Percentiles rank a stretch among this genome's conserved stretches.
Conservation (phyloP, 2,888 invertebrate genomes). For the Sinhomidia bicolor region DNA sequence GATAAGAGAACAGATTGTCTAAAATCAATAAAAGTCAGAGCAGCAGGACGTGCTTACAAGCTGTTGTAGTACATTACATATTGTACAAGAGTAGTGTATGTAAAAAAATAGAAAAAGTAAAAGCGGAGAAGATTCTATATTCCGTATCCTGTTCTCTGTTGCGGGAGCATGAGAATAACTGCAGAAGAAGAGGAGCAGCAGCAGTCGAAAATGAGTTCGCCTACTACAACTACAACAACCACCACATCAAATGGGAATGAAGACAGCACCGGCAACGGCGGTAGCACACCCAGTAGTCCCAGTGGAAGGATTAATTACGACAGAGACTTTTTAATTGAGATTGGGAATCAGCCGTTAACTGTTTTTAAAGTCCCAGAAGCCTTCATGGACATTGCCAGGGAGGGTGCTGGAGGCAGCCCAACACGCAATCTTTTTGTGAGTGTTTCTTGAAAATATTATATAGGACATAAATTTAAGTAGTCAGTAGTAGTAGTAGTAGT, state of each 20-base stretch:
- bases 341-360: conserved; percentile 70
- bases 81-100: background rate
- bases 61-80: too few species aligned
- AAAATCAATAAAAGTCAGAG: background rate
- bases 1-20: background rate
- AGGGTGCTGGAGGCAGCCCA: conserved; percentile 68
- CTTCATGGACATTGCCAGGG: conserved; percentile 73
- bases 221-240: conserved; percentile 9
- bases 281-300: conserved; percentile 63
- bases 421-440: conserved; percentile 64
- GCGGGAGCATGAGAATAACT: conserved; percentile 61
- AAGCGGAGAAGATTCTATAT: background rate
- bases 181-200: conserved; percentile 13
- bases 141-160: background rate
- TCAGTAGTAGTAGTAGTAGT: too few species aligned
- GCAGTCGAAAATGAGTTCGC: conserved; percentile 50
- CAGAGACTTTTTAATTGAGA: conserved; percentile 73
- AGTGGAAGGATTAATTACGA: conserved; percentile 75
- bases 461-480: too few species aligned
- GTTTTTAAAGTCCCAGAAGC: conserved; percentile 74
- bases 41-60: too few species aligned
- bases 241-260: conserved; percentile 20
- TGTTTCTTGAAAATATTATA: too few species aligned
- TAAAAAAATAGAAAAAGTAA: too few species aligned
- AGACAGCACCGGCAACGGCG: conserved; percentile 19